Evolutionary conservation across 2,888 invertebrate genomes (phyloP).

Genomic region (Drosophila pegasa): DNA sequence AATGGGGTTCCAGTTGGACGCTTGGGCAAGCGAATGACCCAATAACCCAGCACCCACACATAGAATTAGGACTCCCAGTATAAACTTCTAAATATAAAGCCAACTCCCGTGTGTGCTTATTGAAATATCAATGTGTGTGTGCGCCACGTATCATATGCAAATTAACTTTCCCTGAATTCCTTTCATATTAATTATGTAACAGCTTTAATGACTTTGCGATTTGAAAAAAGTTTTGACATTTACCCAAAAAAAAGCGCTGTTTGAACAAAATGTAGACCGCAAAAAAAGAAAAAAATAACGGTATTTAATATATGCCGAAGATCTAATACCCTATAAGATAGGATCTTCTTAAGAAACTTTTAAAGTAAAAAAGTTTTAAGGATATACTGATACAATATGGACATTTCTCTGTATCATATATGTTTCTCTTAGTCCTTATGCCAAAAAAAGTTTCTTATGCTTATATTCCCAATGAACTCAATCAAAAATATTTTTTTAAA

Average conservation of each 20-base stretch:
- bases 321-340: not conserved
- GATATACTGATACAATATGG: not conserved
- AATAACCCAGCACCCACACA: slow-evolving; percentile 25
- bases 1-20: slow-evolving; percentile 14
- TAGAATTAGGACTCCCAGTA: not conserved
- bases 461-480: too few species aligned
- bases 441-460: not conserved
- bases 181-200: slow-evolving; percentile 47
- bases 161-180: slow-evolving; percentile 31
- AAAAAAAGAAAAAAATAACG: not conserved
- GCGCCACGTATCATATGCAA: slow-evolving; percentile 31
- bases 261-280: not conserved
- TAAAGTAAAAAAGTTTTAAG: too few species aligned
- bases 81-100: slow-evolving; percentile 27
- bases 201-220: slow-evolving; percentile 48
- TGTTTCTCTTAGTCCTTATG: not conserved
- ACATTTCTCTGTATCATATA: not conserved
- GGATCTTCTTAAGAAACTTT: too few species aligned
- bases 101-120: slow-evolving; percentile 13
- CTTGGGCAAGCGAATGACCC: slow-evolving; percentile 37
- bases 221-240: slow-evolving; percentile 21
- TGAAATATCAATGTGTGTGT: slow-evolving; percentile 11
- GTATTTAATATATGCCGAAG: too few species aligned
- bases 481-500: too few species aligned
- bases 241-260: not conserved